These are phyloP conservation scores for Meloe dianella DNA, from an alignment of 2,888 invertebrate genomes.

Conservation along the genomic window DNA sequence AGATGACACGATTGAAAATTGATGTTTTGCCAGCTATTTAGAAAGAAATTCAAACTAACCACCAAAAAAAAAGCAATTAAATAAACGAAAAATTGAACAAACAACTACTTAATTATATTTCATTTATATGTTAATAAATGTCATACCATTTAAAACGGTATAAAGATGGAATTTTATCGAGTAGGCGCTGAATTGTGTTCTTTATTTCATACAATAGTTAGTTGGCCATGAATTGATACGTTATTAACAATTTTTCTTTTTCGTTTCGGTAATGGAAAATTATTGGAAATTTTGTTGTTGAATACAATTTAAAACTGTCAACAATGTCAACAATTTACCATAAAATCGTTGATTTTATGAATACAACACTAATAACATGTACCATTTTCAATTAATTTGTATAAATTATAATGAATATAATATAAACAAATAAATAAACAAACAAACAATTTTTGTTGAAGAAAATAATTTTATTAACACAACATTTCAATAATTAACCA, in stretches of 20 bases:
- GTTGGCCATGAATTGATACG: background rate
- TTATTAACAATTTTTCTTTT: background rate
- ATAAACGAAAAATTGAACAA: conserved; percentile 15
- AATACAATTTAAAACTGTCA: conserved; percentile 3
- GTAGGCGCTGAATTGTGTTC: conserved; percentile 5
- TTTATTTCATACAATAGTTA: background rate
- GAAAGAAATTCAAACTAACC: conserved; percentile 3
- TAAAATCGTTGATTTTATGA: background rate
- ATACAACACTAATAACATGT: background rate
- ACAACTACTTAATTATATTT: conserved; percentile 33
- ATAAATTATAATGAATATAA: conserved; percentile 2
- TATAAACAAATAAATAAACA: background rate
- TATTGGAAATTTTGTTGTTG: background rate
- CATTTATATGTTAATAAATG: conserved; percentile 33
- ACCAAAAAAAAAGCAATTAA: background rate
- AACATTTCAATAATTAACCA: too few relatives aligned
- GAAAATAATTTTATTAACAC: background rate
- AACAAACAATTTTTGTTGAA: background rate
- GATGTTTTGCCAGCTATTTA: conserved; percentile 55
- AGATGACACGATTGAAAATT: conserved; percentile 50
- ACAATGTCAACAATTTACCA: conserved; percentile 6
- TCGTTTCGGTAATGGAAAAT: background rate
- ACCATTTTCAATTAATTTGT: background rate
- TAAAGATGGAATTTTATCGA: conserved; percentile 35
- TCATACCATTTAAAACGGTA: conserved; percentile 35